Evolutionary conservation across 2,888 invertebrate genomes (phyloP), one percentile per base, ranked within the genome.

Genomic region (Corythucha ciliata): DNA sequence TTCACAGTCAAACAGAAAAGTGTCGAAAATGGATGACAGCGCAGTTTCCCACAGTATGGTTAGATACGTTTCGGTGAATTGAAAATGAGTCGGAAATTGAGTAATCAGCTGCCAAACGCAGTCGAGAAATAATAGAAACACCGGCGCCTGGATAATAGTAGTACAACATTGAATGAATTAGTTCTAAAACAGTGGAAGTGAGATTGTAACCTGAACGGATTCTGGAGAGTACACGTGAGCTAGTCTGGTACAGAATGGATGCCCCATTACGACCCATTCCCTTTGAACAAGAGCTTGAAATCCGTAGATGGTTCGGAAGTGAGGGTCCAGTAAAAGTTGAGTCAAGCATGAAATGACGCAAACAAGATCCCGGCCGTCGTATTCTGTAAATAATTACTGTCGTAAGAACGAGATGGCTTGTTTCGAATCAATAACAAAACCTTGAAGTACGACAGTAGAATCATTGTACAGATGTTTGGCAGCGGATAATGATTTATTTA

Each of bases 181-280:
- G 12, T 29, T 8, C 29, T 29, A n/a, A 29, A 10, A 8, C 8
- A 10, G 29, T n/a, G 12, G 29, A n/a, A 29, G 8, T 8, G 29
- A 29, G 12, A 29, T 29, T 8, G 25, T 45, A 2, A 51, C 81
- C 69, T 84, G 76, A 56, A 76, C 14, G 29, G 36, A 29, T 26
- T 55, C 53, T 12, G 16, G 39, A 5, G 52, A 49, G 47, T 60
- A 62, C 6, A 65, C 61, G 53, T 65, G 65, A 22, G 61, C 61
- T 4, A 65, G 59, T 37, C 65, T 53, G 7, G 63, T 78, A 64
- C 79, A 79, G 69, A 91, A 91, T 1, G 89, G 91, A 69, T 96
- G 94, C 22, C 93, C 93, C 57, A 92, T 72, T 1, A 87, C 82
- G 3, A 94, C 74, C 94, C 96, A 97, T 66, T 96, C 94, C 67